phyloP scores from a whole-genome alignment of 2,797 vertebrate genomes.

The Distichodus sexfasciatus region DNA sequence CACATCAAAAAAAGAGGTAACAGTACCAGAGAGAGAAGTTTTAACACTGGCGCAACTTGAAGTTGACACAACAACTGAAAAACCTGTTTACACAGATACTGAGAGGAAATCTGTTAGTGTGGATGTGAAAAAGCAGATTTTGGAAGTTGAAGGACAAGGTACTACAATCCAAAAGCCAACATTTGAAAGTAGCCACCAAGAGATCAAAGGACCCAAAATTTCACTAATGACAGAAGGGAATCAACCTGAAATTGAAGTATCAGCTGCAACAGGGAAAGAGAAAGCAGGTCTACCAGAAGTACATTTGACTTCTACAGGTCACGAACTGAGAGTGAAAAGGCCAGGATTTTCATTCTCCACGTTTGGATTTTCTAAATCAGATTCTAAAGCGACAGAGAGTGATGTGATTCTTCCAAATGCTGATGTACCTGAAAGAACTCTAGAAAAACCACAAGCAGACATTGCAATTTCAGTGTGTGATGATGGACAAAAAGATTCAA shows the following conservation, averaged over 20 bases:
- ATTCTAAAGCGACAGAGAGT: slow-evolving; percentile 20
- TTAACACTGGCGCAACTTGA: slow-evolving; percentile 3
- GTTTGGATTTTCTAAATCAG: slow-evolving; percentile 38
- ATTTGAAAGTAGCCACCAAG: too few species aligned
- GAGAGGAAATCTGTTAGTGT: too few species aligned
- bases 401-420: slow-evolving; percentile 1
- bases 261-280: neutral
- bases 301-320: slow-evolving; percentile 14
- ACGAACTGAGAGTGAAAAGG: slow-evolving; percentile 23
- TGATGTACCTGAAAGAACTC: neutral
- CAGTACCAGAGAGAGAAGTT: neutral
- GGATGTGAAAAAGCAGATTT: too few species aligned
- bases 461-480: neutral
- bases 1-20: slow-evolving; percentile 5
- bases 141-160: too few species aligned
- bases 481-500: neutral
- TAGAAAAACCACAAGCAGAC: slow-evolving; percentile 12
- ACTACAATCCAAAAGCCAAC: too few species aligned
- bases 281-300: slow-evolving; percentile 1
- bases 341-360: slow-evolving; percentile 40
- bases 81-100: too few species aligned
- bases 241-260: neutral
- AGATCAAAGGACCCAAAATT: too few species aligned
- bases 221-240: slow-evolving; percentile 10
- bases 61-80: neutral